phyloP scores from a whole-genome alignment of 2,797 vertebrate genomes.

The Rhinatrema bivittatum region DNA sequence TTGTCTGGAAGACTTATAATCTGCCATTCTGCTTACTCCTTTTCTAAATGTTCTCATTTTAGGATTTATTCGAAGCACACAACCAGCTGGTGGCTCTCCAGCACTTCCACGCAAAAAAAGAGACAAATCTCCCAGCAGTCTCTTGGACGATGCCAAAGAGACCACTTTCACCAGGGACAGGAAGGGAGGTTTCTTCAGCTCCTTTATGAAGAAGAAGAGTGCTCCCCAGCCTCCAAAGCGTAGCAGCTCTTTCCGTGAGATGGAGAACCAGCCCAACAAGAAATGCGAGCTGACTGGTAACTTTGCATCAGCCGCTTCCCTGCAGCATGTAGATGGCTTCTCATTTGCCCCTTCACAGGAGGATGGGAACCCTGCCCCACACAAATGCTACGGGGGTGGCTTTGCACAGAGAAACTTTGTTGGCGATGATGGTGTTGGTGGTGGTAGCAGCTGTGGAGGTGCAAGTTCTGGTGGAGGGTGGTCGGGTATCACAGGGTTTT shows the following conservation, averaged over 20 bases:
- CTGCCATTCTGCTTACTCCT: too few relatives aligned
- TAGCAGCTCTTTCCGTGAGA: conserved; percentile 94
- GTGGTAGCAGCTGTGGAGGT: conserved; percentile 46
- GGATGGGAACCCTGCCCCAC: conserved; percentile 70
- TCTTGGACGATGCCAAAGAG: conserved; percentile 84
- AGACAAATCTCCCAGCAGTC: conserved; percentile 88
- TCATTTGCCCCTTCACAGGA: conserved; percentile 71
- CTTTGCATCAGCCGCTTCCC: conserved; percentile 67
- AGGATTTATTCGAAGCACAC: conserved; percentile 60
- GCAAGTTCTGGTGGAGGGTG: conserved; percentile 77
- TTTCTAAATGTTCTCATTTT: too few relatives aligned
- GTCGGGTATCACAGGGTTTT: conserved; percentile 92
- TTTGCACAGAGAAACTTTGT: conserved; percentile 81
- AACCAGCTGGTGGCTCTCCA: conserved; percentile 69
- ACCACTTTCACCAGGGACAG: conserved; percentile 88
- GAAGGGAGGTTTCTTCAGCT: conserved; percentile 96
- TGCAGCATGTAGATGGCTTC: conserved; percentile 77
- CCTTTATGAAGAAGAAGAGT: conserved; percentile 96
- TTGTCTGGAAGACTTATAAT: too few relatives aligned
- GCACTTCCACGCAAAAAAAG: conserved; percentile 91
- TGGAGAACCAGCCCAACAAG: conserved; percentile 95
- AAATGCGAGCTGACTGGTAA: conserved; percentile 89
- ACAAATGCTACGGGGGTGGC: conserved; percentile 83
- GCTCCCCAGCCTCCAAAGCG: conserved; percentile 91
- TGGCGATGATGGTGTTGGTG: conserved; percentile 38